Evolutionary conservation across 2,797 vertebrate genomes (phyloP), one percentile per base, ranked within the genome.

Genomic region (Hippoglossus hippoglossus): DNA sequence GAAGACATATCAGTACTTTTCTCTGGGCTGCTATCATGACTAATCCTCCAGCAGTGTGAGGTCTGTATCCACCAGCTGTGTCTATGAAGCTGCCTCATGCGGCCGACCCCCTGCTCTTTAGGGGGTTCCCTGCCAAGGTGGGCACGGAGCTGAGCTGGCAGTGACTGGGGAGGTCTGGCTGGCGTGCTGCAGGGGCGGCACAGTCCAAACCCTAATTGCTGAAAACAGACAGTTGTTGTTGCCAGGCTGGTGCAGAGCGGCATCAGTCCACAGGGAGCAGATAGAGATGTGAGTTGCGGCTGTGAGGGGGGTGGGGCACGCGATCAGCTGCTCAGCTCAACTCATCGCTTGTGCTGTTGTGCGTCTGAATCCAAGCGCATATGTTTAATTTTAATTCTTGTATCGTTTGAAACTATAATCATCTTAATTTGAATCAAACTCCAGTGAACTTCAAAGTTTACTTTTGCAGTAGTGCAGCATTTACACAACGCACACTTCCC

Each of bases 181-280:
- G 92, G 88, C 79, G 39, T 63, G 53, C 15, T 16, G 59, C 76
- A 63, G 22, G 74, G 49, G 24, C 34, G 57, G 50, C 70, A 72
- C 59, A 21, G 77, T 92, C 91, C 91, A 93, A 92, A 85, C 75
- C 75, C 69, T 92, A 94, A 92, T 87, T 80, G 88, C 83, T 84
- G 81, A 87, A 90, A 91, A 91, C 83, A 92, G 89, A 87, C 71
- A 76, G 80, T 84, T 87, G 87, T 80, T 79, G 61, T 26, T 54
- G 64, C 63, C 75, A 76, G 78, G 67, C 64, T 60, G 77, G 70
- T 77, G 71, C 66, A 24, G 58, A 67, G 71, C 77, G 74, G 73
- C 67, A 58, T 4, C 5, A 6, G 57, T 79, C 80, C 61, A 70
- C 53, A 4, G 67, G 73, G 79, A 72, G 46, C 31, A 24, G 41